Percentiles rank a stretch among this genome's conserved stretches.
Evolutionary conservation across 2,113 vertebrate species (phyloP).

Genomic region (Thomomys bottae): DNA sequence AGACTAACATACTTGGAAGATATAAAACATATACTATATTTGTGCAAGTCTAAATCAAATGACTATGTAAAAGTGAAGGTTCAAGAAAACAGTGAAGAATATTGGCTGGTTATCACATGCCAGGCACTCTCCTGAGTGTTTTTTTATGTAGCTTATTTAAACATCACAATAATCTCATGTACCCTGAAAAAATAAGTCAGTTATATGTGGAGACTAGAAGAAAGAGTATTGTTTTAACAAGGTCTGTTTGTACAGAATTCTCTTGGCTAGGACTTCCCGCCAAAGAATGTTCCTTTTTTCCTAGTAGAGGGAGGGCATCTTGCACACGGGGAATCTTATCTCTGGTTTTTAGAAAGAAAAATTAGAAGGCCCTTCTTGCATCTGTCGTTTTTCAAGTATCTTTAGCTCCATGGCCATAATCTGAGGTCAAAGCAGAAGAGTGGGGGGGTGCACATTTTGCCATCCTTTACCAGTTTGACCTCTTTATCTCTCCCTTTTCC

Average conservation of each 20-base stretch:
- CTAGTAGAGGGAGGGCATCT: neutral
- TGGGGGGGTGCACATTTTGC: neutral
- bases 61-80: neutral
- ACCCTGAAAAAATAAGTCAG: neutral
- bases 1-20: neutral
- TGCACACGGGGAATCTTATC: neutral
- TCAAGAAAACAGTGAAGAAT: neutral
- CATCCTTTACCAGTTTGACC: neutral
- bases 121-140: neutral
- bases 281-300: conserved; percentile 23
- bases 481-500: neutral
- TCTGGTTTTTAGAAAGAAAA: conserved; percentile 5
- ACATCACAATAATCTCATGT: neutral
- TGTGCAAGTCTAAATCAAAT: neutral
- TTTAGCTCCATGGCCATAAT: neutral
- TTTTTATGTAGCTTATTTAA: neutral
- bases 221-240: conserved; percentile 4
- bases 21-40: neutral
- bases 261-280: neutral
- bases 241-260: conserved; percentile 30
- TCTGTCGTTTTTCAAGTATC: neutral
- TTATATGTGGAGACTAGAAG: neutral
- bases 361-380: neutral
- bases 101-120: too few relatives aligned
- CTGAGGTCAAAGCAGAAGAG: neutral